These are phyloP conservation scores for Conus canariensis DNA, from an alignment of 2,888 invertebrate species.

Conservation along the genomic window DNA sequence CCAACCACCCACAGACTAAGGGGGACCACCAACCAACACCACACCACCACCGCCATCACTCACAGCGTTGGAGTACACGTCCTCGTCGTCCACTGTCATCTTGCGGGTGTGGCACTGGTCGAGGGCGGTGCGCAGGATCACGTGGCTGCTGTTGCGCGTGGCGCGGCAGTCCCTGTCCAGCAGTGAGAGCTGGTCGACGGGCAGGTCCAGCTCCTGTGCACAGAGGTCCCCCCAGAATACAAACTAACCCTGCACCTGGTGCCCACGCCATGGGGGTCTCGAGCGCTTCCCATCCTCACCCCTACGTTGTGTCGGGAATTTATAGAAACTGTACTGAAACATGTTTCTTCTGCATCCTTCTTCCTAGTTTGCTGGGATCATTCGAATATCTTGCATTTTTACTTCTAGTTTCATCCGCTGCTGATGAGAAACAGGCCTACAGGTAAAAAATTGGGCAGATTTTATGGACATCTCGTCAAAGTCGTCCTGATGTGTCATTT, in stretches of 20 bases:
- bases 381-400: too few relatives aligned
- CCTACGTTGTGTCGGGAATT: too few relatives aligned
- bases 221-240: background rate
- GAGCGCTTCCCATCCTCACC: too few relatives aligned
- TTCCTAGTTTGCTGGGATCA: too few relatives aligned
- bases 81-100: slow-evolving; percentile 57
- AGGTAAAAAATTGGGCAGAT: too few relatives aligned
- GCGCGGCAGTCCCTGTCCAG: slow-evolving; percentile 66
- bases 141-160: slow-evolving; percentile 72
- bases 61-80: slow-evolving; percentile 72
- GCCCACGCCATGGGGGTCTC: background rate
- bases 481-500: too few relatives aligned
- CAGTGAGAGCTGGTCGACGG: slow-evolving; percentile 65
- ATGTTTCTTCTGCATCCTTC: too few relatives aligned
- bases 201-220: slow-evolving; percentile 65
- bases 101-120: slow-evolving; percentile 70
- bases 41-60: slow-evolving; percentile 47
- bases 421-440: too few relatives aligned
- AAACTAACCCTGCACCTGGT: background rate
- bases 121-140: slow-evolving; percentile 67
- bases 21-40: background rate
- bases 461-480: too few relatives aligned
- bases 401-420: too few relatives aligned
- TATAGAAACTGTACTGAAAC: too few relatives aligned
- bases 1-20: too few relatives aligned